Evolutionary conservation across 2,797 vertebrate genomes (phyloP), one percentile per base, ranked within the genome.

Genomic region (Alectoris magna): DNA sequence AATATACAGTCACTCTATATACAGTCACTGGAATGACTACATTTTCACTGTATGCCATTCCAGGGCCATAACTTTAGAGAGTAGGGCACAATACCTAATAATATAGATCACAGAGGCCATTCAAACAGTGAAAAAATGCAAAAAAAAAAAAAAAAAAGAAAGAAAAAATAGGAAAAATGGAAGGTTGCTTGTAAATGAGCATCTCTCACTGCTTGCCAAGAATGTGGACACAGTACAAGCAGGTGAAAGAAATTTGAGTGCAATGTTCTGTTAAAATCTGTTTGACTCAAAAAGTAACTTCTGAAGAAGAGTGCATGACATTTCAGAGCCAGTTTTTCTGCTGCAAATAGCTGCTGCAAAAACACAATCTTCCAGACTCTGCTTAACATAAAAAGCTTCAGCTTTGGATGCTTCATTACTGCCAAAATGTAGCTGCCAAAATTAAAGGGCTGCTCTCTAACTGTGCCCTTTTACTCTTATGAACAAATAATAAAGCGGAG

Each of bases 401-500:
- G 38, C 31, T 79, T 91, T 88, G 69, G 56, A 43, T 60, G 34
- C 36, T 64, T 63, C 69, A 51, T 60, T 87, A 46, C 26, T 90
- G 80, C 63, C 88, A 89, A 43, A 91, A 71, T n/a, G 53, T 77
- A 88, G 53, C 64, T 94, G 81, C 69, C 85, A 94, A 84, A 94
- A 93, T 70, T 58, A 84, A 80, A 91, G 60, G 46, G 41, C 81
- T 92, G 14, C 66, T 93, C 87, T 78, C 39, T 87, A 69, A 81
- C 64, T 56, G 15, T 80, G 72, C 31, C 62, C 36, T 66, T 84
- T 85, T 83, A 63, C 71, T 48, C 39, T 18, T 49, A 70, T 51
- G 85, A 83, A 71, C 49, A 80, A 87, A 84, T 90, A 41, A 59
- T 58, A 70, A 66, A 67, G 36, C 4, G 27, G 19, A 76, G 56